These are phyloP conservation scores for Lycophotia porphyrea DNA, from an alignment of 2,888 invertebrate species.

Conservation along the genomic window DNA sequence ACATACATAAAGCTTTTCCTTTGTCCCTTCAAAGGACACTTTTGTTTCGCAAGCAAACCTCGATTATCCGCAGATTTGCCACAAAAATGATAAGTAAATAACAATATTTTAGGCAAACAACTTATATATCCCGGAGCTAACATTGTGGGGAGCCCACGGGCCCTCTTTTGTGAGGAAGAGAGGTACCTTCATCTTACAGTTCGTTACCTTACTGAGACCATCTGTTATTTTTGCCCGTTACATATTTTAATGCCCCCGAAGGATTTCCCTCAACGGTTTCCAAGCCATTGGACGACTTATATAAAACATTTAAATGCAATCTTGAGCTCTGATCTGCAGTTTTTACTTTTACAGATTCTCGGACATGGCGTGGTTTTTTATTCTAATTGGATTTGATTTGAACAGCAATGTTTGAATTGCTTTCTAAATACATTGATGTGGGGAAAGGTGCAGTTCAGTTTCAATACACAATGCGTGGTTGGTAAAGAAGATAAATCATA, in stretches of 20 bases:
- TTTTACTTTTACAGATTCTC: conserved; percentile 55
- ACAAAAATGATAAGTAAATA: conserved; percentile 88
- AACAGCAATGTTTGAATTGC: background rate
- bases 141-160: conserved; percentile 76
- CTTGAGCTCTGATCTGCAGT: conserved; percentile 73
- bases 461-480: conserved; percentile 7
- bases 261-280: conserved; percentile 80
- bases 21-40: conserved; percentile 78
- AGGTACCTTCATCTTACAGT: conserved; percentile 81
- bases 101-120: conserved; percentile 88
- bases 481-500: conserved; percentile 15
- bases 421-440: conserved; percentile 12
- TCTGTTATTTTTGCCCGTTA: conserved; percentile 89
- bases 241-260: conserved; percentile 87
- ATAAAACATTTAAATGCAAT: conserved; percentile 86
- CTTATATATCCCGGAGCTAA: conserved; percentile 85
- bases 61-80: conserved; percentile 86
- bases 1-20: conserved; percentile 69
- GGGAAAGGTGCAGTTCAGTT: background rate
- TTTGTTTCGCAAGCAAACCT: conserved; percentile 80
- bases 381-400: conserved; percentile 28
- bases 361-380: conserved; percentile 31
- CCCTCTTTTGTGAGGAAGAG: conserved; percentile 70
- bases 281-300: conserved; percentile 84
- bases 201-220: conserved; percentile 83